Evolutionary conservation across 2,113 vertebrate genomes (phyloP).

Genomic region (Equus quagga): DNA sequence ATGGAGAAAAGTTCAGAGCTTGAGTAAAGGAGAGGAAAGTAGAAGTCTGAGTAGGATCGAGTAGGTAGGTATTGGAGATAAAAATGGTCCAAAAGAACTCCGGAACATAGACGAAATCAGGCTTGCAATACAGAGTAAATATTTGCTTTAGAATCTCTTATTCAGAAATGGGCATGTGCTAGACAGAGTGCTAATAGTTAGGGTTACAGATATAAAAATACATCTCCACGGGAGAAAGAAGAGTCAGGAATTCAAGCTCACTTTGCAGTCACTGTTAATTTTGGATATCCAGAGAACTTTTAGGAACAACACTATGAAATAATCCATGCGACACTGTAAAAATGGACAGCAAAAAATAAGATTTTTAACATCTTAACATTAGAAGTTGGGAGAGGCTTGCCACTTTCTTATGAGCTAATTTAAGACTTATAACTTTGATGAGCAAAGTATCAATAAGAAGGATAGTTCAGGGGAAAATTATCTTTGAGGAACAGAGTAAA

Average conservation of each 20-base stretch:
- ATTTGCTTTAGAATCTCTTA: not conserved
- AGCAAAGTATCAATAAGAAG: not conserved
- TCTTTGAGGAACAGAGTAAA: not conserved
- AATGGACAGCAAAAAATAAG: not conserved
- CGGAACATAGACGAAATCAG: not conserved
- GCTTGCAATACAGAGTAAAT: not conserved
- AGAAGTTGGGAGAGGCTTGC: not conserved
- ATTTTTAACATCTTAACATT: not conserved
- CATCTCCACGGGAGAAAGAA: not conserved
- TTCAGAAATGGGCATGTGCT: not conserved
- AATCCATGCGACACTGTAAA: not conserved
- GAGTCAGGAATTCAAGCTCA: not conserved
- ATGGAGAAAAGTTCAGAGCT: not conserved
- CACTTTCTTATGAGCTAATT: not conserved
- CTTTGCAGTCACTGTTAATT: not conserved
- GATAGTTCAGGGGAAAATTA: not conserved
- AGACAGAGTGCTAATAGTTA: not conserved
- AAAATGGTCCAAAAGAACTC: not conserved
- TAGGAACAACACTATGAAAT: not conserved
- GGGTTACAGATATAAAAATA: not conserved
- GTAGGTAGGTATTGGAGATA: not conserved
- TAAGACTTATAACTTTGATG: not conserved
- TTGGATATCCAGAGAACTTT: not conserved
- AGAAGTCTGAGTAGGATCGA: not conserved
- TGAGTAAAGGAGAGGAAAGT: not conserved